Evolutionary conservation across 2,888 invertebrate species (phyloP).

Genomic region (Cheiracanthium punctorium): DNA sequence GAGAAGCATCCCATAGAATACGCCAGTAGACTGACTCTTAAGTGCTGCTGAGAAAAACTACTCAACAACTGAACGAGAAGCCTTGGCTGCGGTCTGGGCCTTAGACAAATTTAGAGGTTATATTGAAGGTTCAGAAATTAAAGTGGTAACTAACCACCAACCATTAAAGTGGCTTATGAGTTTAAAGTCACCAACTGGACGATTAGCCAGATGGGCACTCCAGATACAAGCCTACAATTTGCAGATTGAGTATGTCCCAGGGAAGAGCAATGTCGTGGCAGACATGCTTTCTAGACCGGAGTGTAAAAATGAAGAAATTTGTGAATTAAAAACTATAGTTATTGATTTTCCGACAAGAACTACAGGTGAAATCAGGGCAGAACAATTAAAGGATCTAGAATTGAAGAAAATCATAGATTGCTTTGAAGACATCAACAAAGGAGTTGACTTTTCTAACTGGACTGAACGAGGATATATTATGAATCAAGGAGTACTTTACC

Average conservation of each 20-base stretch:
- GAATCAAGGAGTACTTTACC: no score
- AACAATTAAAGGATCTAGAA: no score
- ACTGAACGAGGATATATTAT: no score
- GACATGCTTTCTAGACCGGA: not conserved
- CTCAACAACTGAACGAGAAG: slow-evolving; percentile 51
- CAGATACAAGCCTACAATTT: slow-evolving; percentile 23
- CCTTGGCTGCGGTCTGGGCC: slow-evolving; percentile 44
- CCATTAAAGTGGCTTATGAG: slow-evolving; percentile 29
- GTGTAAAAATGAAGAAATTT: not conserved
- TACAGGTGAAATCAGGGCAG: no score
- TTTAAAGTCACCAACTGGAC: not conserved
- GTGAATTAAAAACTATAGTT: no score
- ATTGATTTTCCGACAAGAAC: no score
- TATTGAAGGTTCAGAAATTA: slow-evolving; percentile 2
- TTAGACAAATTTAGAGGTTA: slow-evolving; percentile 19
- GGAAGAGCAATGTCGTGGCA: slow-evolving; percentile 7
- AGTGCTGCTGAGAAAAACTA: slow-evolving; percentile 54
- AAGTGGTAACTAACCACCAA: slow-evolving; percentile 32
- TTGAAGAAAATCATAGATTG: no score
- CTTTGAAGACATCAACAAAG: no score
- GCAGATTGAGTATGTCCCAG: not conserved
- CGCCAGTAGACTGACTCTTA: slow-evolving; percentile 34
- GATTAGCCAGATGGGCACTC: slow-evolving; percentile 4
- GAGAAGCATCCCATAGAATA: slow-evolving; percentile 44
- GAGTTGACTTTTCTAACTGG: no score